Conservation (phyloP, 2,113 vertebrate species). For the Heterochromis multidens region DNA sequence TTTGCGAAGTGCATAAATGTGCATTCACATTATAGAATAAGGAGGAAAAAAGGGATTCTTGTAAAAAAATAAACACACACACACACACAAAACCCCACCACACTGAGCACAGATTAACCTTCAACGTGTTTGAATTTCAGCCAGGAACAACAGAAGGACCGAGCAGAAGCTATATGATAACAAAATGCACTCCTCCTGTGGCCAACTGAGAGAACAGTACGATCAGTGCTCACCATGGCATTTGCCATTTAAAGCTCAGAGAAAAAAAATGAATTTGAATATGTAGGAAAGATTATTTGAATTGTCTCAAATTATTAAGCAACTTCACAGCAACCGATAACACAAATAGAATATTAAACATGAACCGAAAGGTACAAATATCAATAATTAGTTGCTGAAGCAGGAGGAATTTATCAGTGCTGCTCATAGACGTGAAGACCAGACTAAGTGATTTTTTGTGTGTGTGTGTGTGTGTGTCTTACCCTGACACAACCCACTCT, state of each 20-base stretch:
- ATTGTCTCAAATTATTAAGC: background rate
- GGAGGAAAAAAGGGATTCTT: background rate
- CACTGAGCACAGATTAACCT: background rate
- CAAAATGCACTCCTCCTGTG: conserved; percentile 53
- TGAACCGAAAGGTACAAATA: background rate
- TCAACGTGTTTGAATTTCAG: conserved; percentile 3
- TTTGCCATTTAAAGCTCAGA: conserved; percentile 2
- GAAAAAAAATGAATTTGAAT: background rate
- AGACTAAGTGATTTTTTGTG: background rate
- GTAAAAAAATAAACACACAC: background rate
- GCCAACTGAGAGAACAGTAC: conserved; percentile 14
- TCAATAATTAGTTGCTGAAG: background rate
- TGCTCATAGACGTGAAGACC: background rate
- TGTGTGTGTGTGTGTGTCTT: conserved; percentile 36
- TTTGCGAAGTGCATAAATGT: background rate
- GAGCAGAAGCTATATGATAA: background rate
- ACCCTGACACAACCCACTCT: conserved; percentile 84
- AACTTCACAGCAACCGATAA: background rate
- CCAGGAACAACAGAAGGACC: conserved; percentile 7
- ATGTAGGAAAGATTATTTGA: background rate
- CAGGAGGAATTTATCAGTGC: background rate
- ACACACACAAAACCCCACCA: background rate
- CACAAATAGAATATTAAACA: background rate
- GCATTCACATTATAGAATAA: background rate
- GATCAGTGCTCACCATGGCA: conserved; percentile 22